A percentile compares a stretch with the other conserved stretches of the same genome.
phyloP scores from a whole-genome alignment of 2,113 vertebrate species.

The Saguinus imperator region DNA sequence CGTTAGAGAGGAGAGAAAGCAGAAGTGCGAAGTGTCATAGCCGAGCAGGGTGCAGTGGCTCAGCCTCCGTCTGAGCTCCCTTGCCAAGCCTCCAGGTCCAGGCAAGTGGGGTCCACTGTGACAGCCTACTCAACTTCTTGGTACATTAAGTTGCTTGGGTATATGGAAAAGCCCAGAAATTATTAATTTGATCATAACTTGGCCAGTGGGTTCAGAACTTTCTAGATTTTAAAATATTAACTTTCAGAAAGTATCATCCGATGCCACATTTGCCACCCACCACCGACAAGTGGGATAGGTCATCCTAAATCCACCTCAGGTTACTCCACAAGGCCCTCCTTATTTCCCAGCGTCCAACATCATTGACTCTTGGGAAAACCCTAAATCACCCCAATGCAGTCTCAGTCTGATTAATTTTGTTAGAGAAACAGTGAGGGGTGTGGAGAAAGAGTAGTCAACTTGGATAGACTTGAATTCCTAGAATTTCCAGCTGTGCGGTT shows the following conservation, averaged over 20 bases:
- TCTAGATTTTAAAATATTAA: not conserved
- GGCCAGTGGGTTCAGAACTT: not conserved
- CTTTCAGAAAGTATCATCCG: not conserved
- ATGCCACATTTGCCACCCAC: not conserved
- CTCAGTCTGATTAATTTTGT: not conserved
- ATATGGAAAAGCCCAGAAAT: not conserved
- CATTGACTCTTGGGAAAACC: not conserved
- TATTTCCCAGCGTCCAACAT: not conserved
- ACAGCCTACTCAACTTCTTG: not conserved
- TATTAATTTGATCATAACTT: not conserved
- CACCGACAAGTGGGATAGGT: not conserved
- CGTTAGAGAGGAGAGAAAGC: conserved; percentile 72
- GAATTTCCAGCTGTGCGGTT: not conserved
- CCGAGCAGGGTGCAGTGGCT: conserved; percentile 65
- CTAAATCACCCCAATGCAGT: not conserved
- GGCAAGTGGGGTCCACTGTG: conserved; percentile 32
- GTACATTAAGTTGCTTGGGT: conserved; percentile 43
- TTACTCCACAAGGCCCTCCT: not conserved
- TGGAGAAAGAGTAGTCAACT: not conserved
- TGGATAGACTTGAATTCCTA: not conserved
- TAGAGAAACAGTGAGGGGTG: not conserved
- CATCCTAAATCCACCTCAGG: not conserved
- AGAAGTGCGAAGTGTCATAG: conserved; percentile 70
- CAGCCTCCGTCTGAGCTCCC: conserved; percentile 47
- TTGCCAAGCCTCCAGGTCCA: not conserved